Percentiles rank a stretch among this genome's conserved stretches.
Evolutionary conservation across 2,113 vertebrate genomes (phyloP).

Genomic region (Gymnarchus niloticus): DNA sequence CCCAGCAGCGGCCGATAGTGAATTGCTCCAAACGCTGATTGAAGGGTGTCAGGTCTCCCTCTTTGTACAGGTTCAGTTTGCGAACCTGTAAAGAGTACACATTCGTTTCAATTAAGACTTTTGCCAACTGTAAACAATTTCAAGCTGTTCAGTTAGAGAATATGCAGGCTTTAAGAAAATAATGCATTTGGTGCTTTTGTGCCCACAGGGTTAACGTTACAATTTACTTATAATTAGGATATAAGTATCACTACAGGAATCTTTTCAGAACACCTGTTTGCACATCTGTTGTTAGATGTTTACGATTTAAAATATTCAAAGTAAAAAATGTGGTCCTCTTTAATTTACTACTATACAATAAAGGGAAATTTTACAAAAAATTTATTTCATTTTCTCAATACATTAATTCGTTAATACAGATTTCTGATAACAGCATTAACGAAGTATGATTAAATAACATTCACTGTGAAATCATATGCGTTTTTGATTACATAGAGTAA

Average conservation of each 20-base stretch:
- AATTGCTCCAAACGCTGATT: conserved; percentile 78
- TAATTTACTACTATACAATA: background rate
- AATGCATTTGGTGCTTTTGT: background rate
- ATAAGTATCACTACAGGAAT: background rate
- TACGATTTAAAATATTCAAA: too few relatives aligned
- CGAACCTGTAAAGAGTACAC: conserved; percentile 67
- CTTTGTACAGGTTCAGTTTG: conserved; percentile 73
- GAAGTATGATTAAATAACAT: too few relatives aligned
- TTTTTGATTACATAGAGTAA: too few relatives aligned
- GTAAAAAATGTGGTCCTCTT: too few relatives aligned
- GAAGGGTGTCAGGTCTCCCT: conserved; percentile 84
- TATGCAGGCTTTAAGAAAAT: background rate
- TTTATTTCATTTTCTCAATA: background rate
- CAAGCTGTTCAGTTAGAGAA: background rate
- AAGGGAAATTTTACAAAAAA: background rate
- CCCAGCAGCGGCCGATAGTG: conserved; percentile 81
- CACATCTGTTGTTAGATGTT: background rate
- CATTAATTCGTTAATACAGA: background rate
- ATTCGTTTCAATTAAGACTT: background rate
- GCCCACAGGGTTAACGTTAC: background rate
- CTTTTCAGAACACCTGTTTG: background rate
- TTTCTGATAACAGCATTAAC: background rate
- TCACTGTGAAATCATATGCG: too few relatives aligned
- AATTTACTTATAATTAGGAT: too few relatives aligned
- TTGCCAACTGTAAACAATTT: background rate